phyloP scores from a whole-genome alignment of 1,140 invertebrate species.

The Musca vetustissima region DNA sequence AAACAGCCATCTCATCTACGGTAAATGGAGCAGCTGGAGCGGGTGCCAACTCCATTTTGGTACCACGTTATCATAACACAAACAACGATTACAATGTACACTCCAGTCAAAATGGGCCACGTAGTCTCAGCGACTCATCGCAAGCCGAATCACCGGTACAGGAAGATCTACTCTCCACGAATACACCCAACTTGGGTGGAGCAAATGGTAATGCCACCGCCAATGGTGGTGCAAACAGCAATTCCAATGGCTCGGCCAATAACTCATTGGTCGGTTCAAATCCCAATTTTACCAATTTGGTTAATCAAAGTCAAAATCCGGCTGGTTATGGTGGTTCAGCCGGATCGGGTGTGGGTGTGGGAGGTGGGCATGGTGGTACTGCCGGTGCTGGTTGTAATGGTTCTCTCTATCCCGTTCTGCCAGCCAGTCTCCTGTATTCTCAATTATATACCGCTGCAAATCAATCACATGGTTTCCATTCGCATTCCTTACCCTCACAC shows the following conservation, averaged over 20 bases:
- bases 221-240: slow-evolving; percentile 60
- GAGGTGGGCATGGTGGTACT: slow-evolving; percentile 23
- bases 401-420: slow-evolving; percentile 71
- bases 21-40: slow-evolving; percentile 51
- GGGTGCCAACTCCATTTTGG: slow-evolving; percentile 49
- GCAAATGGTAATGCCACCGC: slow-evolving; percentile 60
- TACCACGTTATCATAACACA: slow-evolving; percentile 62
- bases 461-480: slow-evolving; percentile 74
- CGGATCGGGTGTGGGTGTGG: slow-evolving; percentile 41
- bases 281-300: slow-evolving; percentile 51
- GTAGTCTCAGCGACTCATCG: slow-evolving; percentile 77
- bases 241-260: slow-evolving; percentile 58
- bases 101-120: slow-evolving; percentile 59
- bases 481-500: slow-evolving; percentile 65
- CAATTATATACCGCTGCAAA: slow-evolving; percentile 78
- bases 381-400: slow-evolving; percentile 61
- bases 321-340: slow-evolving; percentile 42
- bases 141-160: slow-evolving; percentile 80
- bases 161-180: slow-evolving; percentile 68
- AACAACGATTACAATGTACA: slow-evolving; percentile 54
- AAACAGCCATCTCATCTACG: slow-evolving; percentile 55
- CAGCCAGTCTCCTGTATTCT: slow-evolving; percentile 78
- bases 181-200: slow-evolving; percentile 56
- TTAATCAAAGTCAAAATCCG: slow-evolving; percentile 51
- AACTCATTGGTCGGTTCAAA: slow-evolving; percentile 47